Percentiles rank a stretch among this genome's conserved stretches.
Evolutionary conservation across 2,797 vertebrate genomes (phyloP).

Genomic region (Glyptemys insculpta): DNA sequence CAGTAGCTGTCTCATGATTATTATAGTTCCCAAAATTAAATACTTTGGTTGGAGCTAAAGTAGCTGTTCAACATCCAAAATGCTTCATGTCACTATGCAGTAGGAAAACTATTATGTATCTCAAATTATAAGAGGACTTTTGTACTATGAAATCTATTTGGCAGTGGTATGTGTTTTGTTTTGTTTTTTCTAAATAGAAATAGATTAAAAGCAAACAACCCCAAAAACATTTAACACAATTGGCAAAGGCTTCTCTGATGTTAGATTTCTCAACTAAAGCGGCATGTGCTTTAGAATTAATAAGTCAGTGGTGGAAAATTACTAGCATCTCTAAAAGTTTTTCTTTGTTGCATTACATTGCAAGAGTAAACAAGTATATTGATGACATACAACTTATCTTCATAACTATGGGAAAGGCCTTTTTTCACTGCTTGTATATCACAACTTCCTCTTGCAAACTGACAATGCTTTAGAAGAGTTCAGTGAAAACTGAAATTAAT

Average conservation of each 20-base stretch:
- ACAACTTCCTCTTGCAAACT: background rate
- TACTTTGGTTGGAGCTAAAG: background rate
- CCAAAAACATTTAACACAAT: background rate
- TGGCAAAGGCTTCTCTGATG: background rate
- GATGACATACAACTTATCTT: background rate
- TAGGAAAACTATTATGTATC: background rate
- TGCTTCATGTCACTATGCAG: background rate
- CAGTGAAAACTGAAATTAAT: background rate
- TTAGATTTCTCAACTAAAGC: background rate
- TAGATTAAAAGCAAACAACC: background rate
- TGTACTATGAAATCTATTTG: background rate
- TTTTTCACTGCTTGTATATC: background rate
- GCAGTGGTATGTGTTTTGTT: background rate
- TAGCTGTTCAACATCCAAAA: background rate
- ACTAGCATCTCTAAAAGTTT: background rate
- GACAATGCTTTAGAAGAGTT: slow-evolving; percentile 21
- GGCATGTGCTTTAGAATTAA: background rate
- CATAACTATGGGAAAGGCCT: background rate
- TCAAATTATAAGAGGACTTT: background rate
- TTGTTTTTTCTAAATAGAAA: background rate
- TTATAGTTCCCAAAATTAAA: background rate
- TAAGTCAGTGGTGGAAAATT: background rate
- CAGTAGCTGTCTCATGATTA: background rate
- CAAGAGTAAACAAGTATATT: background rate
- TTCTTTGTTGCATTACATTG: background rate